phyloP scores from a whole-genome alignment of 2,797 vertebrate species.

The Platyrinchus mystaceus region DNA sequence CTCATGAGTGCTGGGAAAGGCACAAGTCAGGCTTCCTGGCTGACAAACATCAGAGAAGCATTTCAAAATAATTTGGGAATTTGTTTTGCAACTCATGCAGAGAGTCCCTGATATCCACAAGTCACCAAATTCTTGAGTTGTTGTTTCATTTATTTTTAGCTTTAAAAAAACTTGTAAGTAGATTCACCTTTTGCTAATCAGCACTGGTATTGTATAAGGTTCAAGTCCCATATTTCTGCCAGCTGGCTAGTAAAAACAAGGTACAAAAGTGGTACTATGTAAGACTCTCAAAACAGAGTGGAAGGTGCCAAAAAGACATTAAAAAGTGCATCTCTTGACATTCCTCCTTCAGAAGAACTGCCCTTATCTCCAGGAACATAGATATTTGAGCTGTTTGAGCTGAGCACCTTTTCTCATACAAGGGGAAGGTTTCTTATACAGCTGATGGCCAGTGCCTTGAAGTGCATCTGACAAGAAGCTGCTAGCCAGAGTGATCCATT shows the following conservation, averaged over 20 bases:
- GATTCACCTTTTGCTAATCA: background rate
- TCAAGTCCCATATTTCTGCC: background rate
- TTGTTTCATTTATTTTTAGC: background rate
- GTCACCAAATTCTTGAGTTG: background rate
- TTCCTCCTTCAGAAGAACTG: background rate
- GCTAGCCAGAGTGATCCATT: background rate
- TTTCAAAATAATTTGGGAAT: background rate
- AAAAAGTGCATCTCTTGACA: background rate
- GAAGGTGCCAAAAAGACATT: background rate
- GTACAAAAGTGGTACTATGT: fast-evolving
- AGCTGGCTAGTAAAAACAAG: background rate
- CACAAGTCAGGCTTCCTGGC: background rate
- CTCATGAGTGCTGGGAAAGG: background rate
- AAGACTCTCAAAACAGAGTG: background rate
- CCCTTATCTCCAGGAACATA: background rate
- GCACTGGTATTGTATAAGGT: background rate
- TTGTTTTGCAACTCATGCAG: background rate
- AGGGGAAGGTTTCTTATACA: background rate
- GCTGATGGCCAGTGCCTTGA: background rate
- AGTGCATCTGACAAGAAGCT: background rate
- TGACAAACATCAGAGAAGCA: background rate
- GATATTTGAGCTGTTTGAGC: background rate
- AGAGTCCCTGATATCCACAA: background rate
- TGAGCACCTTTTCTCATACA: background rate
- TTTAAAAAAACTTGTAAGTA: background rate